Conservation (phyloP, 1,140 invertebrate genomes). For the Aphidius gifuensis region DNA sequence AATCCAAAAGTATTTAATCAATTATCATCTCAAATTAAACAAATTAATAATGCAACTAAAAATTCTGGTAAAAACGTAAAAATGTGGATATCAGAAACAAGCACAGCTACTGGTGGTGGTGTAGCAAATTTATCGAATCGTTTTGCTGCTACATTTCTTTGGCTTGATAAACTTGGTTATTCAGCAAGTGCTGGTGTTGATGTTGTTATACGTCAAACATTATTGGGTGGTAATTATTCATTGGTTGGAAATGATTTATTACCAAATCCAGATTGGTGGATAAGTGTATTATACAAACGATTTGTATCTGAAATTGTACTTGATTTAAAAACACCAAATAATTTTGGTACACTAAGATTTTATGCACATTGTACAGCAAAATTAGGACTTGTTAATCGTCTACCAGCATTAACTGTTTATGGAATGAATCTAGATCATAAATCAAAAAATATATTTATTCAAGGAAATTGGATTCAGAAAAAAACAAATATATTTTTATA, state of each 20-base stretch:
- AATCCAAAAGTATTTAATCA: constrained; percentile 63
- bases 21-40: constrained; percentile 59
- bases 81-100: constrained; percentile 74
- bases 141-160: constrained; percentile 67
- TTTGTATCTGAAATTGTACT: constrained; percentile 68
- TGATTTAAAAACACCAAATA: constrained; percentile 42
- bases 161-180: constrained; percentile 76
- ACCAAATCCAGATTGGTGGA: constrained; percentile 73
- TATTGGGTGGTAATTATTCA: constrained; percentile 68
- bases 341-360: constrained; percentile 54
- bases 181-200: constrained; percentile 64
- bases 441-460: constrained; percentile 47
- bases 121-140: constrained; percentile 67
- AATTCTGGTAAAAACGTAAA: constrained; percentile 50
- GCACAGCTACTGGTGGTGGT: constrained; percentile 73
- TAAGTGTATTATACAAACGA: constrained; percentile 67
- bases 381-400: constrained; percentile 37
- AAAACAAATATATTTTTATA: constrained; percentile 39
- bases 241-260: constrained; percentile 62
- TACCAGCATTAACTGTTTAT: constrained; percentile 57
- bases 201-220: constrained; percentile 69
- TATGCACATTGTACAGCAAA: constrained; percentile 65
- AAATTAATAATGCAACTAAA: constrained; percentile 56
- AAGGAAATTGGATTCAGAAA: constrained; percentile 38
- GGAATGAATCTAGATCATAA: constrained; percentile 60